Evolutionary conservation across 2,797 vertebrate species (phyloP), one percentile per base, ranked within the genome.

Genomic region (Molossus molossus): DNA sequence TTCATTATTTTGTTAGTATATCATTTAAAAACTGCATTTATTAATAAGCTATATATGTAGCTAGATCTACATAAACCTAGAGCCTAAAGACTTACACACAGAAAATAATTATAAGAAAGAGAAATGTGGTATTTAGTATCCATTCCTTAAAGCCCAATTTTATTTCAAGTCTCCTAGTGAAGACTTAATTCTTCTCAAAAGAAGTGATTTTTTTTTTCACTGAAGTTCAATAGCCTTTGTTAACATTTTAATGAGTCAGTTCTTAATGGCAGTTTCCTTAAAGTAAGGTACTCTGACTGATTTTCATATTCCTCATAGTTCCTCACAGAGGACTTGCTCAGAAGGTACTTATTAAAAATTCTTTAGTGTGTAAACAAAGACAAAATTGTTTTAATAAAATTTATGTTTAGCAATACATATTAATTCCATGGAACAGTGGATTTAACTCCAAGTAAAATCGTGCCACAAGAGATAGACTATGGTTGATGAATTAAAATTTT

Each of bases 321-420:
- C 40, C 45, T 92, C 45, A 75, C 9, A 79, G 40, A 70, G 11
- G 8, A 87, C 25, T 90, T 94, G 11, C 20, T 91, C 27, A 85
- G 82, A 27, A 84, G 33, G 6, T 15, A 95, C 18, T 69, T 75
- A 72, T 37, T 82, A 87, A 73, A 55, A 45, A 93, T 33, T 84
- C 21, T 94, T 91, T 23, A 67, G 6, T 90, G 58, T 91, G 57
- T 81, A 94, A 87, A 82, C 94, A 85, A 94, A 91, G 72, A 89
- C 60, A 84, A 76, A 91, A n/a, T 25, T 60, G 14, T 94, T 94
- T 91, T 89, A 80, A 72, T 81, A 27, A 72, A 94, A 72, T 92
- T 5, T 80, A 6, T 91, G 6, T 80, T 91, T 83, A 89, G 48
- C 53, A 81, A 60, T 73, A 72, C 9, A 33, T 93, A 89, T 25